Percentiles rank a stretch among this genome's conserved stretches.
Conservation (phyloP, 2,113 vertebrate species). For the Macquaria australasica region DNA sequence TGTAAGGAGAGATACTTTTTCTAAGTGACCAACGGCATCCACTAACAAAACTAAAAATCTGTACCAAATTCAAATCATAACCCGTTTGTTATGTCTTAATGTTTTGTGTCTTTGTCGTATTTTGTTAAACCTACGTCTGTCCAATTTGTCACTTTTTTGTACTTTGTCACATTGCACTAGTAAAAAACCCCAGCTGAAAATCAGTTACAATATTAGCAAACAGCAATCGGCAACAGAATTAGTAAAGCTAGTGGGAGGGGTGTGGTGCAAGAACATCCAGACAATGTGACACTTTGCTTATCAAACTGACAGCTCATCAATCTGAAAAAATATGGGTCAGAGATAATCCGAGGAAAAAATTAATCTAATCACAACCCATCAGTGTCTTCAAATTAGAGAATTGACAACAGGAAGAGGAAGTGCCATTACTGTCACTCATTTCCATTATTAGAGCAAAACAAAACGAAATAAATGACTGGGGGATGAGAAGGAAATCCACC, state of each 20-base stretch:
- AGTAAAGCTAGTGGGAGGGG: not conserved
- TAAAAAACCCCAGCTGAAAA: not conserved
- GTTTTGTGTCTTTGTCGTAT: no score
- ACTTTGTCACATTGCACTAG: no score
- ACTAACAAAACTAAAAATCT: no score
- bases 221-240: not conserved
- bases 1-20: not conserved
- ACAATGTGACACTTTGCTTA: conserved; percentile 21
- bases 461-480: conserved; percentile 5
- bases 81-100: no score
- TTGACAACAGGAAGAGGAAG: conserved; percentile 13
- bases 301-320: conserved; percentile 47
- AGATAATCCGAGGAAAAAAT: conserved; percentile 43
- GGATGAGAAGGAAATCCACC: conserved; percentile 26
- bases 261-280: not conserved
- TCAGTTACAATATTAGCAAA: not conserved
- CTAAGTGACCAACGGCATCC: not conserved
- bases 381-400: conserved; percentile 41
- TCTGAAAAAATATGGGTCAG: conserved; percentile 41
- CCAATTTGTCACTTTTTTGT: no score
- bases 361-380: conserved; percentile 49
- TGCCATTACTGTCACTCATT: conserved; percentile 27
- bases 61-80: no score
- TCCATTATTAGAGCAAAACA: conserved; percentile 31
- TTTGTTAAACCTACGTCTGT: no score